Evolutionary conservation across 2,113 vertebrate genomes (phyloP), one percentile per base, ranked within the genome.

Genomic region (Megaceryle torquata): DNA sequence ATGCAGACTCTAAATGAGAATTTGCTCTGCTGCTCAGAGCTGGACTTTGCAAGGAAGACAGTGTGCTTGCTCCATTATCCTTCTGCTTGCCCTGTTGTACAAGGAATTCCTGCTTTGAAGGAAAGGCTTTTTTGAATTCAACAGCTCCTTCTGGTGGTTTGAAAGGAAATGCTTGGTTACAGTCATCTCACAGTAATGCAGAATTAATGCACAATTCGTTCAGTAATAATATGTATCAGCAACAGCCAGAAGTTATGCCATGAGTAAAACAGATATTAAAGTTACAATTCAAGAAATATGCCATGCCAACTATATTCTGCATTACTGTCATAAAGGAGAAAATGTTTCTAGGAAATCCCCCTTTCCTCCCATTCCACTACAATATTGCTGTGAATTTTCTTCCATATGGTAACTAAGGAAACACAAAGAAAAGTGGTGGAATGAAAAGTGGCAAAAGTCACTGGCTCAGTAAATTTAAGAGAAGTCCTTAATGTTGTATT

Each of bases 61-160:
- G 14, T 6, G 15, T 35, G 15, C 11, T 43, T 74, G 22, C n/a
- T 88, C 18, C 56, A 4, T 41, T 84, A 46, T 35, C 20, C 35
- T 82, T 21, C 35, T 20, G 33, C 13, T 53, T 82, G 53, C 35
- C 22, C 20, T 50, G 33, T 54, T 74, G 18, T 51, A 46, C 6
- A 24, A 60, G 21, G 51, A 75, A 69, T 13, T 81, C 33, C 35
- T 43, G 43, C 60, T 82, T 77, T 61, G 68, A 88, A 86, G 20
- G 20, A 78, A 90, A 69, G 5, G 11, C 17, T 54, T 84, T 86
- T 51, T 61, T 64, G 61, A 87, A 92, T 91, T 94, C 96, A 96
- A 79, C 50, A 95, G 95, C 92, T 93, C 95, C 96, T 96, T 96
- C 96, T 97, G 70, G 90, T 94, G 96, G 92, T 72, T 77, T 82